These are phyloP conservation scores for Pungitius pungitius DNA, from an alignment of 2,113 vertebrate genomes.

Conservation along the genomic window DNA sequence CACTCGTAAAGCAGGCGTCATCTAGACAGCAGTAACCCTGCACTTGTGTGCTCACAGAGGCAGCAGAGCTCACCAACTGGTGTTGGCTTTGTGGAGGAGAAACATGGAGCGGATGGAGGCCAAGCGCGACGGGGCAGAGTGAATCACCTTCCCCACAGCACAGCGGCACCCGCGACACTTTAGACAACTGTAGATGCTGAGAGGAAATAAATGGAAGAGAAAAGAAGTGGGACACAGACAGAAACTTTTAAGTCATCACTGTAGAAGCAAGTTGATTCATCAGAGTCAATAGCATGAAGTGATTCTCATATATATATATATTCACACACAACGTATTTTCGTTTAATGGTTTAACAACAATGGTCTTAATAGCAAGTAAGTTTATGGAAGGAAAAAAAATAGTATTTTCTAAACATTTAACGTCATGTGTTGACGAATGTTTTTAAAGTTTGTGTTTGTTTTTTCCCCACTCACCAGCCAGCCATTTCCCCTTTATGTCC, in stretches of 20 bases:
- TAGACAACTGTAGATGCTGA: slow-evolving; percentile 83
- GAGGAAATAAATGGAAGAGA: not conserved
- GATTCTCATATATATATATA: too few species aligned
- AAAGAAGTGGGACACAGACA: not conserved
- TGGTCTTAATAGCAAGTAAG: not conserved
- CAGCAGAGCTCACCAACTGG: slow-evolving; percentile 82
- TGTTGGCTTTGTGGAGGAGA: slow-evolving; percentile 84
- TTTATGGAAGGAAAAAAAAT: not conserved
- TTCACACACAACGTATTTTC: too few species aligned
- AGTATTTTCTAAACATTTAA: not conserved
- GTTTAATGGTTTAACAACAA: not conserved
- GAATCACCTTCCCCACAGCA: slow-evolving; percentile 80
- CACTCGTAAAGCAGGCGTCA: not conserved
- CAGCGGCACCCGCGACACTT: slow-evolving; percentile 80
- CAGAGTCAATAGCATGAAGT: not conserved
- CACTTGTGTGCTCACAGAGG: slow-evolving; percentile 32
- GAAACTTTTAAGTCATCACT: not conserved
- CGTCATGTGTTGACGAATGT: not conserved
- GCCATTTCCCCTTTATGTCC: slow-evolving; percentile 77
- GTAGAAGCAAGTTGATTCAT: not conserved
- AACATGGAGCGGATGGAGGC: slow-evolving; percentile 83
- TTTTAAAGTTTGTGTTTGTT: not conserved
- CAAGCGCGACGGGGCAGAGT: slow-evolving; percentile 78
- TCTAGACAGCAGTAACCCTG: slow-evolving; percentile 9
- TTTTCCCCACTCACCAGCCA: slow-evolving; percentile 80